phyloP scores from a whole-genome alignment of 1,140 invertebrate species.

The Eufriesea mexicana region DNA sequence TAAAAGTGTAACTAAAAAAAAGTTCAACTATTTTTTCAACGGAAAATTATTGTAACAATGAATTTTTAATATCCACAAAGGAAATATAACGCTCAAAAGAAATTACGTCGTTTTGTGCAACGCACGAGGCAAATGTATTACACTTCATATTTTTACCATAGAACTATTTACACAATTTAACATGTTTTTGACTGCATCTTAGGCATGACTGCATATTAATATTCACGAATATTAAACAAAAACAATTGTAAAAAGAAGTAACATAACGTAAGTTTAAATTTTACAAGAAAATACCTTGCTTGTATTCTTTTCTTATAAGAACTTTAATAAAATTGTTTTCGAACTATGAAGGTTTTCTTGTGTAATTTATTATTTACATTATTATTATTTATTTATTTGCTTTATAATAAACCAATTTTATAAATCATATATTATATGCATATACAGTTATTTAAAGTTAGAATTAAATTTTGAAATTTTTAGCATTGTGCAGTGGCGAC shows the following conservation, averaged over 20 bases:
- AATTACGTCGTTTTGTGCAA: neutral
- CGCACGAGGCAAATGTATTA: conserved; percentile 16
- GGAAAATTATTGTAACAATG: neutral
- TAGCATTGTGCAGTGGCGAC: neutral
- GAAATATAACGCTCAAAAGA: neutral
- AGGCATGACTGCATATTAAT: conserved; percentile 14
- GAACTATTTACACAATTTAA: conserved; percentile 21
- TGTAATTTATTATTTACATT: neutral
- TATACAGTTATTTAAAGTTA: neutral
- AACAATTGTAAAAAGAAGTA: conserved; percentile 24
- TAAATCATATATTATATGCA: neutral
- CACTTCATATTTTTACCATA: neutral
- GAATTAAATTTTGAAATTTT: neutral
- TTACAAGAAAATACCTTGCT: conserved; percentile 39
- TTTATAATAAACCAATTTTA: neutral
- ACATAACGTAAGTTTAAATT: conserved; percentile 40
- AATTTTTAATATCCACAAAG: neutral
- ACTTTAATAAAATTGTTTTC: conserved; percentile 42
- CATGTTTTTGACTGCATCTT: neutral
- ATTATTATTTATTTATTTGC: too few relatives aligned
- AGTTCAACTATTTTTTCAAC: conserved; percentile 25
- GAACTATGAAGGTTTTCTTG: neutral
- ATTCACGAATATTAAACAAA: conserved; percentile 30
- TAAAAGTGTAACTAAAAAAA: conserved; percentile 3
- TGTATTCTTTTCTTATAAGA: conserved; percentile 49